Evolutionary conservation across 2,888 invertebrate genomes (phyloP), one percentile per base, ranked within the genome.

Genomic region (Plagodis dolabraria): DNA sequence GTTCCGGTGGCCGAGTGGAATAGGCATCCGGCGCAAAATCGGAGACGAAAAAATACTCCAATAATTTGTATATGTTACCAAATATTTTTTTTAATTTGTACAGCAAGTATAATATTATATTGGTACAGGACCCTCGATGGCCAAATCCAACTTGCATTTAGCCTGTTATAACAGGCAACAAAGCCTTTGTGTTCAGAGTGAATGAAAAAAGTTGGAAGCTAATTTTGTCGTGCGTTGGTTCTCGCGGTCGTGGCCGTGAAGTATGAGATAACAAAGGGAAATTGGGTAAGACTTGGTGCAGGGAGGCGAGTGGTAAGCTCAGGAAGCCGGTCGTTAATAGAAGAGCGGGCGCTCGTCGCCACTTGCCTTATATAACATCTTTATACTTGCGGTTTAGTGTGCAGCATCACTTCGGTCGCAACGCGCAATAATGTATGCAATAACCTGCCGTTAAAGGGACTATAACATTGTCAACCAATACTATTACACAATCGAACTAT

Each of bases 201-300:
- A 72, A 74, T 72, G 71, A 72, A 74, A 40, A 74, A 73, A 73
- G 71, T 78, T 74, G 42, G 64, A 61, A 70, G 69, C 72, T 74
- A 75, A 77, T 80, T 77, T 74, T 61, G 61, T 67, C 63, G 72
- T 67, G 71, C 69, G 69, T 75, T 76, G 64, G 62, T 71, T 73
- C 76, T 72, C 70, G 51, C 58, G 72, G 68, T 44, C 61, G 53
- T 36, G 33, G 54, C 52, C 69, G 72, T 69, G 70, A 73, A 76
- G 74, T 75, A 73, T 72, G 68, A 71, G 73, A 75, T 76, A 76
- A 76, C 75, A 80, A 79, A 77, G 76, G 75, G 70, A 70, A 75
- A 75, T 76, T 74, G 70, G 72, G 66, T 66, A 70, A 71, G 66
- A 65, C 66, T 67, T 65, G 70, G 68, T 63, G 65, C 50, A 56